phyloP scores from a whole-genome alignment of 2,888 invertebrate genomes.

The Ennomos quercinarius region DNA sequence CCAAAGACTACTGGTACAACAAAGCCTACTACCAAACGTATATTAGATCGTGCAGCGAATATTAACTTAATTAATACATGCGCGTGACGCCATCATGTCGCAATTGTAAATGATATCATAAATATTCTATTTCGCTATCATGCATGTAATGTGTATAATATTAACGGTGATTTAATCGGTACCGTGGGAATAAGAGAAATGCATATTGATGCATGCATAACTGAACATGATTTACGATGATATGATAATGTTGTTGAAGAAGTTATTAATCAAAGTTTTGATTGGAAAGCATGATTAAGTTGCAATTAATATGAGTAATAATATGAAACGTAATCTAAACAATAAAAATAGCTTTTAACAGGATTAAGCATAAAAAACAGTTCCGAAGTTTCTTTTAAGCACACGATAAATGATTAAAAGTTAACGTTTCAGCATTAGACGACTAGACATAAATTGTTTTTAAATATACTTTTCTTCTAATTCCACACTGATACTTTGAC shows the following conservation, averaged over 20 bases:
- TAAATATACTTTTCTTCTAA: constrained; percentile 2
- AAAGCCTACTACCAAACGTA: constrained; percentile 4
- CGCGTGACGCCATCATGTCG: constrained; percentile 27
- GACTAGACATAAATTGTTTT: background rate
- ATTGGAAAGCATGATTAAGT: constrained; percentile 13
- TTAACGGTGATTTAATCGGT: constrained; percentile 44
- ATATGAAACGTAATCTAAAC: too few species aligned
- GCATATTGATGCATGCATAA: constrained; percentile 37
- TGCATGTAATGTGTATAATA: constrained; percentile 29
- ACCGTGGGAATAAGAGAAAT: constrained; percentile 43
- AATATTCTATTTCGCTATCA: constrained; percentile 34
- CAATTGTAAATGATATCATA: constrained; percentile 35
- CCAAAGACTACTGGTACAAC: constrained; percentile 1
- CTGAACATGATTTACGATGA: constrained; percentile 37
- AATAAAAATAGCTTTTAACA: too few species aligned
- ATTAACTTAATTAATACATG: constrained; percentile 35
- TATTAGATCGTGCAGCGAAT: constrained; percentile 32
- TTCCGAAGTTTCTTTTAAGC: background rate
- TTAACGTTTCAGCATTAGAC: background rate
- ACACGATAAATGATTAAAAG: background rate
- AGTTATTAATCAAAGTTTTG: constrained; percentile 36
- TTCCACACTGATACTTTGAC: background rate
- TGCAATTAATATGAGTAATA: background rate
- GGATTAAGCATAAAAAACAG: too few species aligned
- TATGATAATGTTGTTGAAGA: constrained; percentile 38